Conservation (phyloP, 1,140 invertebrate species). For the Glossosoma conforme region DNA sequence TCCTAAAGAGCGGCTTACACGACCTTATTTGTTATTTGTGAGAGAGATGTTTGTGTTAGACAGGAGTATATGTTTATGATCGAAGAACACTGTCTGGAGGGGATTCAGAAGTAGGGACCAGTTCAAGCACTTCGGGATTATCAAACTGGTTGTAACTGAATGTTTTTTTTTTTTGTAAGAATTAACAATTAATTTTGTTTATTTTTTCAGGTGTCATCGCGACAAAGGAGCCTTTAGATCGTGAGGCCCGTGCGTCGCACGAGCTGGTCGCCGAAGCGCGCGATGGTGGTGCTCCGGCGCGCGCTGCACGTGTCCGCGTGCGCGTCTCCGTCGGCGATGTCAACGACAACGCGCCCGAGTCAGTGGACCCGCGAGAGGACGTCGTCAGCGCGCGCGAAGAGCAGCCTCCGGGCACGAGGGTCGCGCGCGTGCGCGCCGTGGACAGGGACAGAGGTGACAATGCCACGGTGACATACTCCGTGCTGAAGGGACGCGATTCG, state of each 20-base stretch:
- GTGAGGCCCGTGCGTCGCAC: constrained; percentile 72
- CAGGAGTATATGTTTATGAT: too few species aligned
- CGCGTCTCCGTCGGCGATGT: constrained; percentile 74
- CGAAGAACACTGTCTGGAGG: too few species aligned
- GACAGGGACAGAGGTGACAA: constrained; percentile 87
- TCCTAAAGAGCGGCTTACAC: too few species aligned
- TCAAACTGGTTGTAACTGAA: too few species aligned
- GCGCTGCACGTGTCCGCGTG: constrained; percentile 67
- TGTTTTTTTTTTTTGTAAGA: neutral
- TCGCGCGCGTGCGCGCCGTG: constrained; percentile 76
- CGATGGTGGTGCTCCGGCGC: constrained; percentile 77
- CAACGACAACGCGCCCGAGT: constrained; percentile 87
- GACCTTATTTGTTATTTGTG: too few species aligned
- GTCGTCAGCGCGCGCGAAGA: constrained; percentile 84
- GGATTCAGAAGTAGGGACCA: too few species aligned
- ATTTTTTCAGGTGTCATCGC: constrained; percentile 70
- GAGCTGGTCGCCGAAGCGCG: constrained; percentile 78
- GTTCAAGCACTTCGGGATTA: too few species aligned
- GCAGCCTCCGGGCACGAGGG: constrained; percentile 77
- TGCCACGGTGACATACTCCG: constrained; percentile 80
- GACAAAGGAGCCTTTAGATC: constrained; percentile 75
- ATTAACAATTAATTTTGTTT: neutral
- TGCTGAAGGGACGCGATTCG: constrained; percentile 76
- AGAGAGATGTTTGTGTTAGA: too few species aligned
- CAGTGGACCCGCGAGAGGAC: constrained; percentile 82